Conservation (phyloP, 2,113 vertebrate genomes). For the Myrmophylax atrothorax region DNA sequence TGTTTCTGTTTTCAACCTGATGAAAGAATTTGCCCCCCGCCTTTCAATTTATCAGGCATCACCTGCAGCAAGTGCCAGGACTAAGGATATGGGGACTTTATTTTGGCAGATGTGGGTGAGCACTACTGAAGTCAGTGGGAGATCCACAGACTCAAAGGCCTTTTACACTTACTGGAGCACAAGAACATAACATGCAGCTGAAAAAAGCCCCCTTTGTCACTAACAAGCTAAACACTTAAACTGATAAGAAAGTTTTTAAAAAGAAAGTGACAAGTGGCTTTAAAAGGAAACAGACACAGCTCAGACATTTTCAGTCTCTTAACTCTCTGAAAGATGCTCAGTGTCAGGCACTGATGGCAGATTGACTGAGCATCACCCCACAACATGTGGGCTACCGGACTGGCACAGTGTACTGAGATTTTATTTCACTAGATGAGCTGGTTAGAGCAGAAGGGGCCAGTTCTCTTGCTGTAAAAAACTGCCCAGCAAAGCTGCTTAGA, state of each 20-base stretch:
- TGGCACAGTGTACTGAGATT: not conserved
- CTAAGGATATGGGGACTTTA: not conserved
- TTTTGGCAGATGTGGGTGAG: not conserved
- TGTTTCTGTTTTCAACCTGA: not conserved
- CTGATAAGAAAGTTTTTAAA: not conserved
- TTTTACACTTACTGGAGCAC: not conserved
- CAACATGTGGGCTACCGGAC: not conserved
- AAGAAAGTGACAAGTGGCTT: not conserved
- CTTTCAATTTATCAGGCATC: not conserved
- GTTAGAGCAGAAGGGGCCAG: not conserved
- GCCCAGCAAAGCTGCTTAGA: slow-evolving; percentile 3
- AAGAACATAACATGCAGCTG: not conserved
- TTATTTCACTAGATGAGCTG: slow-evolving; percentile 12
- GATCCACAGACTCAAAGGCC: not conserved
- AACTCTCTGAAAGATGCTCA: not conserved
- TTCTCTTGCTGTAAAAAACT: not conserved
- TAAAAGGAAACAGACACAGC: not conserved
- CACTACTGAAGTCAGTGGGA: not conserved
- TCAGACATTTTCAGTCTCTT: not conserved
- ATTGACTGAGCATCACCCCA: not conserved
- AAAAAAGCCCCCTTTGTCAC: not conserved
- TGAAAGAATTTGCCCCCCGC: not conserved
- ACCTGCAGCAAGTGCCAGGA: not conserved
- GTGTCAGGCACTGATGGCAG: not conserved
- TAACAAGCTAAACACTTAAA: not conserved